phyloP scores from a whole-genome alignment of 2,888 invertebrate genomes.

The Sphecodes monilicornis region DNA sequence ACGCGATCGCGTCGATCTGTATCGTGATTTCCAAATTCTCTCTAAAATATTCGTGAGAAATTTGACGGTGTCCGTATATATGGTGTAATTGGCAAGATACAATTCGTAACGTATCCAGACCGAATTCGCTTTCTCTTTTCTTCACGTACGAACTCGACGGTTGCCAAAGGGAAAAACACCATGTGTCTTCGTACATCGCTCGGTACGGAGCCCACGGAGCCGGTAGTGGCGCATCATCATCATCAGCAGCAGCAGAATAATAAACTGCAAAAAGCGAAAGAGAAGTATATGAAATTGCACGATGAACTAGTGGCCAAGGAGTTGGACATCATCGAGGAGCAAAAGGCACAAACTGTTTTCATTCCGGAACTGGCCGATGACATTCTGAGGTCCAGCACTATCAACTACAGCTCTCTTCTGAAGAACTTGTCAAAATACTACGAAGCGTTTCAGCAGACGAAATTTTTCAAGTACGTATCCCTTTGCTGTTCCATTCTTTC shows the following conservation, averaged over 20 bases:
- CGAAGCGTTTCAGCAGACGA: slow-evolving; percentile 84
- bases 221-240: slow-evolving; percentile 33
- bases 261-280: slow-evolving; percentile 74
- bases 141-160: neutral
- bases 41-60: slow-evolving; percentile 18
- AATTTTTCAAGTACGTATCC: slow-evolving; percentile 85
- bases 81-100: slow-evolving; percentile 13
- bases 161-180: slow-evolving; percentile 10
- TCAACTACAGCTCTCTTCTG: slow-evolving; percentile 84
- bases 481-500: neutral
- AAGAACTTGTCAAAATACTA: slow-evolving; percentile 83
- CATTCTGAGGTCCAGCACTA: slow-evolving; percentile 85
- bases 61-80: neutral
- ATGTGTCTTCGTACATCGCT: slow-evolving; percentile 78
- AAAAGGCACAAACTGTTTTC: slow-evolving; percentile 74
- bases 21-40: slow-evolving; percentile 38
- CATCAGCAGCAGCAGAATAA: slow-evolving; percentile 32
- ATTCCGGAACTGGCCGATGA: slow-evolving; percentile 84
- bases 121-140: neutral
- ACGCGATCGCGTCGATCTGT: slow-evolving; percentile 2
- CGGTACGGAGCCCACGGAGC: slow-evolving; percentile 58
- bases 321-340: slow-evolving; percentile 58
- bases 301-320: slow-evolving; percentile 75
- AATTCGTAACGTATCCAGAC: slow-evolving; percentile 6
- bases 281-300: slow-evolving; percentile 77